Evolutionary conservation across 2,888 invertebrate species (phyloP), one percentile per base, ranked within the genome.

Genomic region (Drosophila longiperda): DNA sequence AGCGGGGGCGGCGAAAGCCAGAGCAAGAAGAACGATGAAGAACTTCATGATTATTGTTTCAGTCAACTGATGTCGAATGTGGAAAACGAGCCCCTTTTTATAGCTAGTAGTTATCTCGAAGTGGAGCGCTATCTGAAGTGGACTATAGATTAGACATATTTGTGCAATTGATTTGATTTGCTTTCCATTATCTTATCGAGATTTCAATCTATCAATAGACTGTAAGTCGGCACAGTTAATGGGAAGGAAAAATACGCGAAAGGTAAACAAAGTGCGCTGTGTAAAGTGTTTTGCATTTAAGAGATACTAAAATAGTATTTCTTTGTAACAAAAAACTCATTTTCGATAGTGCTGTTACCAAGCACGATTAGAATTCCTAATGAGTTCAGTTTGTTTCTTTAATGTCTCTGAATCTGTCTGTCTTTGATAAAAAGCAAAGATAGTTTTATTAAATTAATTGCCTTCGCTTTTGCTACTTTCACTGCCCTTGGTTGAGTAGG

Each of bases 1-100:
- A 8, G 77, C 66, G 12, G 85, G 67, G 0, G 73, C 60, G 2
- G 64, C 73, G 26, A 74, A 49, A 9, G 82, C 80, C 77, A 90
- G 53, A 20, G 65, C 66, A 23, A 72, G 2, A 20, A 80, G 1
- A 20, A 66, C 63, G 20, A 80, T 32, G 33, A 78, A 55, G 9
- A 38, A 12, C 40, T 59, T 77, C 87, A 84, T 87, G 61, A 12
- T 82, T 38, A 60, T 8, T 49, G 48, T 68, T 26, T 58, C 12
- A 63, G 36, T 32, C 63, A 86, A 80, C 78, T 86, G 72, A 80
- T 86, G 75, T 8, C 8, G 32, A 61, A 17, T 3, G 26, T 45
- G 67, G 36, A 9, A 29, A 17, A 9, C 12, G 11, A 40, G 15
- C 9, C 11, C 7, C 52, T 49, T 83, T 78, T 64, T 80, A 75